These are phyloP conservation scores for Nomada ruficornis DNA, from an alignment of 2,888 invertebrate genomes.

Conservation along the genomic window DNA sequence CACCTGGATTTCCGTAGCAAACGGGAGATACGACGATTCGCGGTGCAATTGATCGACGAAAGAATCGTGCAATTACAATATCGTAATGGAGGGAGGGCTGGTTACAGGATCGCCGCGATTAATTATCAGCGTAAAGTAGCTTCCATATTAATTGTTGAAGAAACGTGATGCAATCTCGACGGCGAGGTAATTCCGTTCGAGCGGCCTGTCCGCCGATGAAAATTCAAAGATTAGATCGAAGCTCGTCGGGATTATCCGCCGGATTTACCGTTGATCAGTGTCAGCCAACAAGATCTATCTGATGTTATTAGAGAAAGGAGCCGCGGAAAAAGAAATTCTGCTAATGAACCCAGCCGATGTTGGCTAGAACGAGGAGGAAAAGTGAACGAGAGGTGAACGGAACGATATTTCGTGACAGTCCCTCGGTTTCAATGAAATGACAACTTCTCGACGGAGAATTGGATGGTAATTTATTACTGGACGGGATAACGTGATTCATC, in stretches of 20 bases:
- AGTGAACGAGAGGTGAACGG: neutral
- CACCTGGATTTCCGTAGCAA: no score
- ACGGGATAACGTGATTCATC: neutral
- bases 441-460: neutral
- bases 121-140: slow-evolving; percentile 40
- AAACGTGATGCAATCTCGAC: slow-evolving; percentile 34
- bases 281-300: slow-evolving; percentile 18
- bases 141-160: slow-evolving; percentile 24
- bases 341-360: neutral
- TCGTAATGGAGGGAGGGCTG: neutral
- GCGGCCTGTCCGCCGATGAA: slow-evolving; percentile 9
- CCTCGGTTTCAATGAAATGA: neutral
- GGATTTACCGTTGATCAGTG: slow-evolving; percentile 56
- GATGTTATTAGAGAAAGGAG: neutral
- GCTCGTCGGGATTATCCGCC: slow-evolving; percentile 31
- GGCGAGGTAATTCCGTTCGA: slow-evolving; percentile 17
- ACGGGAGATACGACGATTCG: slow-evolving; percentile 19
- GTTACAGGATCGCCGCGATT: slow-evolving; percentile 6
- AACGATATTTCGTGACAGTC: neutral
- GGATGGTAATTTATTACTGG: slow-evolving; percentile 1
- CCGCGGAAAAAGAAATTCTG: slow-evolving; percentile 13
- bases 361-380: neutral
- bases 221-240: slow-evolving; percentile 45
- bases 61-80: slow-evolving; percentile 27
- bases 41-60: neutral